Evolutionary conservation across 2,113 vertebrate species (phyloP), one percentile per base, ranked within the genome.

Genomic region (Spilogale gracilis): DNA sequence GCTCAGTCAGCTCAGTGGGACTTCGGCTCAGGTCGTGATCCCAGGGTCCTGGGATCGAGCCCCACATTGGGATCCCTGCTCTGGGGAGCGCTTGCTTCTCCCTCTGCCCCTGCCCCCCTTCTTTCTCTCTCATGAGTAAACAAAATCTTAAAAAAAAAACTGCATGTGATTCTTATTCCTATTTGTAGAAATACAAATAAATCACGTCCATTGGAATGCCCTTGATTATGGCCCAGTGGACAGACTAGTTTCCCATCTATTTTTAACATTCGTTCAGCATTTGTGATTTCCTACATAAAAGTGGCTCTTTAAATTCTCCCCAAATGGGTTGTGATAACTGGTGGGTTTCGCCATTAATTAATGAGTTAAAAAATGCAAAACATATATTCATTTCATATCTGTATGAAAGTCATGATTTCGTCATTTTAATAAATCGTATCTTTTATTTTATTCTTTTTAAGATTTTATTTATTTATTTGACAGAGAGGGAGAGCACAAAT

Each of bases 311-410:
- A 80, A 91, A 94, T 86, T 83, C 74, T 83, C 67, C 67, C 87
- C 88, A 89, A 78, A 78, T 52, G 96, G 69, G 48, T 32, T 95
- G 45, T 91, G 71, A 88, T 71, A 76, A 83, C 80, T 30, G 73
- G 82, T 50, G 84, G 86, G 20, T 69, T 95, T 50, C 48, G 69
- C 94, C 92, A 54, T 84, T 91, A 78, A 92, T 88, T 87, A 91
- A 63, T 63, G 78, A 84, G 65, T 52, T 58, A 73, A 54, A 80
- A 95, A 96, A 84, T 56, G 52, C 58, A 84, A 76, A 94, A 80
- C 78, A 67, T 56, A 81, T 27, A 21, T 73, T 95, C 85, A 90
- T 50, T 78, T 93, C 88, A 80, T 65, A 76, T 82, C 71, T 94
- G 13, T 69, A 10, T 80, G 65, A 86, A 54, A 88, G 18, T 79